phyloP scores from a whole-genome alignment of 2,797 vertebrate species.

The Sebastes jordani region DNA sequence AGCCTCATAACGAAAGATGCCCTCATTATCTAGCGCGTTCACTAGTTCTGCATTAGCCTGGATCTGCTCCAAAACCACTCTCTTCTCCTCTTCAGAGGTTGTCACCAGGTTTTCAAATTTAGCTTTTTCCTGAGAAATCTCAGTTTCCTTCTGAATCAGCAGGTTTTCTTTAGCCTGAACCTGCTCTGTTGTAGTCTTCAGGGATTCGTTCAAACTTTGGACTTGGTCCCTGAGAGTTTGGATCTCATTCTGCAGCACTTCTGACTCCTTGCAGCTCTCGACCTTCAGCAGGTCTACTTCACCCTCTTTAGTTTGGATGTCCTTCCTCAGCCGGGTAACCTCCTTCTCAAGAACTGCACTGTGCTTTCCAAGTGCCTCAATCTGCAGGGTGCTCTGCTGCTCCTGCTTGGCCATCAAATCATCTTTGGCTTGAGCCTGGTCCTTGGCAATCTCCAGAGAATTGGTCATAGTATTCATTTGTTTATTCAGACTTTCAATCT shows the following conservation, averaged over 20 bases:
- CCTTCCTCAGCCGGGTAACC: not conserved
- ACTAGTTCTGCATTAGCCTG: constrained; percentile 52
- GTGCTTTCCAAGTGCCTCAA: not conserved
- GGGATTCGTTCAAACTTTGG: constrained; percentile 29
- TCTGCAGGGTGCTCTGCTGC: constrained; percentile 35
- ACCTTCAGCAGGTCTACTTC: constrained; percentile 12
- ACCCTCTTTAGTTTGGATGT: constrained; percentile 39
- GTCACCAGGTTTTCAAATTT: constrained; percentile 10
- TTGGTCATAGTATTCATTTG: not conserved
- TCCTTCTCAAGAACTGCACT: constrained; percentile 20
- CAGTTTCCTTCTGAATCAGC: constrained; percentile 48
- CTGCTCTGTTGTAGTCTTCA: constrained; percentile 51
- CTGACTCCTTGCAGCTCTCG: constrained; percentile 27
- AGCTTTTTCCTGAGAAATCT: constrained; percentile 49
- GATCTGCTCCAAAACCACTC: constrained; percentile 22
- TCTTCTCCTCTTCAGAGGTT: constrained; percentile 66
- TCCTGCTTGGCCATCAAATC: constrained; percentile 23
- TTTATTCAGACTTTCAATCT: constrained; percentile 12
- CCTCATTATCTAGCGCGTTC: constrained; percentile 7
- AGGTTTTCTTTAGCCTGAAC: constrained; percentile 52
- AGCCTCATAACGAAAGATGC: constrained; percentile 13
- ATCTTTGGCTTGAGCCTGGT: constrained; percentile 55
- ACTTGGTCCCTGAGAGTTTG: constrained; percentile 38
- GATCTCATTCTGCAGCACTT: constrained; percentile 54
- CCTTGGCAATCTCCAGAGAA: constrained; percentile 29